These are phyloP conservation scores for Micromussa lordhowensis DNA, from an alignment of 92 coral and sea anemone genomes.

Conservation along the genomic window DNA sequence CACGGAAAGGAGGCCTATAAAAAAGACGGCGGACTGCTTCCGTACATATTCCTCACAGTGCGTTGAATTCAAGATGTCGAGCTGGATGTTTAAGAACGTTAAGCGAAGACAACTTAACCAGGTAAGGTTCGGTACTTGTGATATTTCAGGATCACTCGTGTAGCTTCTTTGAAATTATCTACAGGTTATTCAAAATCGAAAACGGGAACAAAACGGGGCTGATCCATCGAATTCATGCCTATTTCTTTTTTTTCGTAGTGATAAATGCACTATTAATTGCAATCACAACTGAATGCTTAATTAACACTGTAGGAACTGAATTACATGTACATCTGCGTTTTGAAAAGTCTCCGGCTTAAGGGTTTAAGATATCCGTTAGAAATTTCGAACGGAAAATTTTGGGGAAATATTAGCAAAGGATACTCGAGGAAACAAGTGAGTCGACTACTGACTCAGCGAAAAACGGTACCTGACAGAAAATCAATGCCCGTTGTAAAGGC, in stretches of 20 bases:
- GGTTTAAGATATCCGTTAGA: background rate
- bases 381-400: background rate
- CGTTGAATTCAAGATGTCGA: slow-evolving; percentile 15
- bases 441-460: too few relatives aligned
- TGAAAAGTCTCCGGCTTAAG: background rate
- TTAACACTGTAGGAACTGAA: background rate
- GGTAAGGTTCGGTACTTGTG: slow-evolving; percentile 9
- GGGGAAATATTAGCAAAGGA: background rate
- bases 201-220: background rate
- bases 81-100: slow-evolving; percentile 20
- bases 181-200: background rate
- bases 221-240: background rate
- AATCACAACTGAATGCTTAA: background rate
- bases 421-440: background rate
- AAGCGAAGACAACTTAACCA: background rate
- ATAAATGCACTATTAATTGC: background rate
- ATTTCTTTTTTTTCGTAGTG: too few relatives aligned
- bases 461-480: too few relatives aligned
- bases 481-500: too few relatives aligned
- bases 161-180: background rate
- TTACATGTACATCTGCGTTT: background rate
- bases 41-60: background rate
- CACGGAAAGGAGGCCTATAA: background rate
- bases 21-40: background rate
- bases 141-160: background rate